Evolutionary conservation across 1,140 invertebrate species (phyloP).

Genomic region (Acromyrmex heyeri): DNA sequence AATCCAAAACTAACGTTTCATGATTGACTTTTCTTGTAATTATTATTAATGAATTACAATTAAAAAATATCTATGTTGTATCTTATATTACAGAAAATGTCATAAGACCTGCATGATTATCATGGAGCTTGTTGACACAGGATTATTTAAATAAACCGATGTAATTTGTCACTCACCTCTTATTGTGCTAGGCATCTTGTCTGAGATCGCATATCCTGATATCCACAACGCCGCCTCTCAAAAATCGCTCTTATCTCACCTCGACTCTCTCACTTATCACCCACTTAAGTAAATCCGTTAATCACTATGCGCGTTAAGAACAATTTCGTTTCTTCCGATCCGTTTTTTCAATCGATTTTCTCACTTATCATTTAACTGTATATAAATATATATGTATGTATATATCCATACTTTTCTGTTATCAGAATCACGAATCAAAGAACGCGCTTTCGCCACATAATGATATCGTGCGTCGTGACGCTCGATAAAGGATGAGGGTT

Average conservation of each 20-base stretch:
- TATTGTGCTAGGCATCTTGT: slow-evolving; percentile 87
- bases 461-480: slow-evolving; percentile 15
- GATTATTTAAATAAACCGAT: not conserved
- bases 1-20: not conserved
- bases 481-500: slow-evolving; percentile 18
- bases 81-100: not conserved
- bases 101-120: not conserved
- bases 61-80: not conserved
- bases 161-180: slow-evolving; percentile 83
- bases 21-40: not conserved
- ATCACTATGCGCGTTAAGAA: slow-evolving; percentile 56
- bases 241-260: slow-evolving; percentile 64
- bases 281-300: slow-evolving; percentile 59
- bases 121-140: too few relatives aligned
- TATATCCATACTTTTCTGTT: slow-evolving; percentile 26
- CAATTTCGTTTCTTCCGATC: slow-evolving; percentile 16
- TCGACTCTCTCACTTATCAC: slow-evolving; percentile 61
- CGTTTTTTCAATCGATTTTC: slow-evolving; percentile 52
- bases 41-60: not conserved
- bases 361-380: slow-evolving; percentile 59
- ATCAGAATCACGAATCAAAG: slow-evolving; percentile 18
- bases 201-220: slow-evolving; percentile 83
- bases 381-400: too few relatives aligned
- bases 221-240: slow-evolving; percentile 73
- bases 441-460: slow-evolving; percentile 22